Evolutionary conservation across 2,797 vertebrate genomes (phyloP).

Genomic region (Pelodytes ibericus): DNA sequence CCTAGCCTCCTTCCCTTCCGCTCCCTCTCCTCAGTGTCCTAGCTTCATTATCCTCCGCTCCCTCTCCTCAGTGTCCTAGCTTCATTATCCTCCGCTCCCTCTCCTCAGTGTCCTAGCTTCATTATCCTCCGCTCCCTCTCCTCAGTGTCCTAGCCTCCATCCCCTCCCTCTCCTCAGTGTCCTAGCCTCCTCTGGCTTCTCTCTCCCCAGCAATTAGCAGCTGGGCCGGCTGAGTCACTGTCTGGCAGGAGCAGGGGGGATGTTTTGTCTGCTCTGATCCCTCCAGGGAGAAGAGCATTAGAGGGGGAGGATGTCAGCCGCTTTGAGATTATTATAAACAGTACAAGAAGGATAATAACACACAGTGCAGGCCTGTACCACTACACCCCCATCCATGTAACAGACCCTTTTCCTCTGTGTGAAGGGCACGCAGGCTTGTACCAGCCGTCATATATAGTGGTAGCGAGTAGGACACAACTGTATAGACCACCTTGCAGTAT

Average conservation of each 20-base stretch:
- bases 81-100: no score
- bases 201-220: not conserved
- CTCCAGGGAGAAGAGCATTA: constrained; percentile 39
- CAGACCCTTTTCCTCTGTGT: no score
- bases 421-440: no score
- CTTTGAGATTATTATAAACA: constrained; percentile 59
- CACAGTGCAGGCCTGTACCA: not conserved
- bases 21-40: not conserved
- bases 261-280: constrained; percentile 41
- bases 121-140: not conserved
- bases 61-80: not conserved
- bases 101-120: not conserved
- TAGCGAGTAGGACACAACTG: no score
- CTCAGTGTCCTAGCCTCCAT: not conserved
- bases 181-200: not conserved
- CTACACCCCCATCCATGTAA: no score
- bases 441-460: no score
- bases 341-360: not conserved
- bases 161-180: not conserved
- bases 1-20: not conserved
- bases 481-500: no score
- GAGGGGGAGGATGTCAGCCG: constrained; percentile 25
- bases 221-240: constrained; percentile 38
- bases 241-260: constrained; percentile 35
- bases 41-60: no score